Evolutionary conservation across 2,113 vertebrate genomes (phyloP).

Genomic region (Pituophis catenifer): DNA sequence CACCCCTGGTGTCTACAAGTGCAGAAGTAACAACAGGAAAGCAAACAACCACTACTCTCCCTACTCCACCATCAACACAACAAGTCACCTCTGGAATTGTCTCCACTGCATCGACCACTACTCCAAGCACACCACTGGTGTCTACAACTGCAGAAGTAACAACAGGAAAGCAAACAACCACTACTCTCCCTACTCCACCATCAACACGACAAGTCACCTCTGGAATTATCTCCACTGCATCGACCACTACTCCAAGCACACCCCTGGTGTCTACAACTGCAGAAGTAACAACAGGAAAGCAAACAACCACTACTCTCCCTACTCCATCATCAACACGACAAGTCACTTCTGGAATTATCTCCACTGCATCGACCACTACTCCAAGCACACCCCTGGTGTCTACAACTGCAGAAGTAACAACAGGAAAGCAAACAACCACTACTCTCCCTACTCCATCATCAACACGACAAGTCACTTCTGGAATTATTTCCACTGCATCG

Average conservation of each 20-base stretch:
- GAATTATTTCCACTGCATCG: too few relatives aligned
- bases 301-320: background rate
- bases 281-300: too few relatives aligned
- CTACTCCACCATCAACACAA: background rate
- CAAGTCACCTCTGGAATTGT: too few relatives aligned
- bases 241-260: background rate
- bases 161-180: background rate
- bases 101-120: too few relatives aligned
- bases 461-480: background rate
- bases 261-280: rapidly evolving
- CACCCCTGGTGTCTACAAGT: background rate
- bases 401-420: background rate
- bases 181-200: background rate
- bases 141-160: too few relatives aligned
- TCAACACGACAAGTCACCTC: background rate
- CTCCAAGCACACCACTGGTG: too few relatives aligned
- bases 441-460: background rate
- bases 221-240: rapidly evolving
- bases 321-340: background rate
- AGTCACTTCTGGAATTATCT: too few relatives aligned
- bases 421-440: background rate
- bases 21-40: background rate
- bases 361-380: too few relatives aligned
- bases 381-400: background rate
- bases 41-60: background rate